phyloP scores from a whole-genome alignment of 1,140 invertebrate genomes.

The Anastatus disparis region DNA sequence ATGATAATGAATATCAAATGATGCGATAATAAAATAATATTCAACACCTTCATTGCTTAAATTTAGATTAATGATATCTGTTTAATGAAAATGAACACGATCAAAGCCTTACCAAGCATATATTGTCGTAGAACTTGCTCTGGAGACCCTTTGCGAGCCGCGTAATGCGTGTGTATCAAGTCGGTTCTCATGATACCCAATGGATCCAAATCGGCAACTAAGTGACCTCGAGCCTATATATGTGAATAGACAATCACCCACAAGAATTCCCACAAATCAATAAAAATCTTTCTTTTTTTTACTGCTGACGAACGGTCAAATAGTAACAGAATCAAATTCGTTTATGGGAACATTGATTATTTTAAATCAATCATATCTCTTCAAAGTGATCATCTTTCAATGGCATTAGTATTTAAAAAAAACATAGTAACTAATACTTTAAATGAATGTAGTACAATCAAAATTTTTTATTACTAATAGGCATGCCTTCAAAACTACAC shows the following conservation, averaged over 20 bases:
- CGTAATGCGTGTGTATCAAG: slow-evolving; percentile 70
- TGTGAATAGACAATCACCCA: slow-evolving; percentile 58
- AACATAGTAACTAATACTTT: too few species aligned
- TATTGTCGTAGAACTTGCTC: slow-evolving; percentile 75
- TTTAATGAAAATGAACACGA: slow-evolving; percentile 48
- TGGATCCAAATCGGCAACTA: slow-evolving; percentile 94
- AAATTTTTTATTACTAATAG: too few species aligned
- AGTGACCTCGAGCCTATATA: slow-evolving; percentile 93
- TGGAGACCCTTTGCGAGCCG: slow-evolving; percentile 71
- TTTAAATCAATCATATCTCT: too few species aligned
- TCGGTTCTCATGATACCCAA: slow-evolving; percentile 82
- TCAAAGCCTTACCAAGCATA: slow-evolving; percentile 72
- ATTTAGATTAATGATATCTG: slow-evolving; percentile 17
- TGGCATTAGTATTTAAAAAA: too few species aligned
- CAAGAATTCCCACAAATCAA: slow-evolving; percentile 51
- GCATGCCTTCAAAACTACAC: too few species aligned
- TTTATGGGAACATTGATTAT: too few species aligned
- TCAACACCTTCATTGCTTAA: slow-evolving; percentile 36
- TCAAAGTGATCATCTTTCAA: too few species aligned
- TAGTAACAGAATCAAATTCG: too few species aligned
- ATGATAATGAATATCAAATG: slow-evolving; percentile 24
- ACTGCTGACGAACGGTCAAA: too few species aligned
- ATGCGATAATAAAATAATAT: slow-evolving; percentile 22
- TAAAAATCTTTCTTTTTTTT: slow-evolving; percentile 22
- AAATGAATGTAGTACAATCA: too few species aligned